Conservation (phyloP, 2,888 invertebrate species). For the Apantesis nais region DNA sequence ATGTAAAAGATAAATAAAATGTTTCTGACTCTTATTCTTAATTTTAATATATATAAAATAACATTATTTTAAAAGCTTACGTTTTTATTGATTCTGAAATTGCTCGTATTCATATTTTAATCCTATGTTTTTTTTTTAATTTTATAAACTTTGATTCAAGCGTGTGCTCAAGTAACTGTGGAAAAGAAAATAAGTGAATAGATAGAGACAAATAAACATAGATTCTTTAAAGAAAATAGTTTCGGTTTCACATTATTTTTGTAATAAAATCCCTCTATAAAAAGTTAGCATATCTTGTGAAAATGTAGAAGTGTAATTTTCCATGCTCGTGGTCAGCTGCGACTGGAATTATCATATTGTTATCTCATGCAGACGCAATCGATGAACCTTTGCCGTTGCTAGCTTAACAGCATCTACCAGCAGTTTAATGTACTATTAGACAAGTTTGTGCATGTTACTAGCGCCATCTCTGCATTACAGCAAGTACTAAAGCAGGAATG, state of each 20-base stretch:
- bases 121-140: too few relatives aligned
- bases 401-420: constrained; percentile 28
- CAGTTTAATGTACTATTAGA: neutral
- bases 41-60: too few relatives aligned
- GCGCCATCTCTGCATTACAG: constrained; percentile 35
- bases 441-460: constrained; percentile 11
- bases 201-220: neutral
- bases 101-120: neutral
- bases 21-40: too few relatives aligned
- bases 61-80: neutral
- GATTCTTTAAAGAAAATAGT: neutral
- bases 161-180: neutral
- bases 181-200: neutral
- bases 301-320: neutral
- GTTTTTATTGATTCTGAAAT: neutral
- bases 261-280: neutral
- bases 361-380: neutral
- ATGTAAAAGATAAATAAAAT: too few relatives aligned
- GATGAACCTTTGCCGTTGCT: constrained; percentile 7
- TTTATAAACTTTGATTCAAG: neutral
- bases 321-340: neutral
- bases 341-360: neutral
- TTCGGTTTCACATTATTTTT: neutral
- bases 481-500: constrained; percentile 26
- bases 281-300: neutral